Evolutionary conservation across 2,888 invertebrate genomes (phyloP), one percentile per base, ranked within the genome.

Genomic region (Heteropelma amictum): DNA sequence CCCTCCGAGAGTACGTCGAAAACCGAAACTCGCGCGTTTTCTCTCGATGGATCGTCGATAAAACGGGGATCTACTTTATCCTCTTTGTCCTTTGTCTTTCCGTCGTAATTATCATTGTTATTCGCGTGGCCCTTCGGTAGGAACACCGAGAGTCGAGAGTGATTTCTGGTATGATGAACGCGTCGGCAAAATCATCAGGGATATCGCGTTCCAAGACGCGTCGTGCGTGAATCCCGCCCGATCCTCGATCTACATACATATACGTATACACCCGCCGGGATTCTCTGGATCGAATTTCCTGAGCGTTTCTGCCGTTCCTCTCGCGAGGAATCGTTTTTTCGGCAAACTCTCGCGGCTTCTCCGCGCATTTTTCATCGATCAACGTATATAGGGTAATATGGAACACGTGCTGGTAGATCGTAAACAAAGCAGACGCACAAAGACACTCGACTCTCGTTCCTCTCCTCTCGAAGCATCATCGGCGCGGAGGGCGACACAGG

Each of bases 121-220:
- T n/a, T n/a, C n/a, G n/a, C n/a, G n/a, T n/a, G n/a, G n/a, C n/a
- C n/a, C n/a, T 58, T 54, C 19, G 38, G 69, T 51, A 60, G 79
- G 72, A 78, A 75, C 79, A 79, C 79, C 79, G 80, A 83, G 83
- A 80, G 60, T 53, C 80, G 84, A 84, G 84, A 80, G 84, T 83
- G 83, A 76, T 77, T 28, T 30, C 40, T 77, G 82, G 82, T 84
- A 87, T 86, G 84, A 85, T 86, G 83, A 82, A 80, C 80, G 81
- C 83, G 87, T 84, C 87, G 87, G 88, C 85, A 77, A 77, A 84
- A 88, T n/a, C n/a, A 84, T 86, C 87, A 88, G 88, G 83, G 86
- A 84, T 88, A 88, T 88, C 88, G 83, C 85, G 82, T 88, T 87
- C 86, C 85, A 81, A 82, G 82, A 79, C 80, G 80, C 83, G 82